Percentiles rank a stretch among this genome's conserved stretches.
These are phyloP conservation scores for Nudaria mundana DNA, from an alignment of 2,888 invertebrate genomes.

Conservation along the genomic window DNA sequence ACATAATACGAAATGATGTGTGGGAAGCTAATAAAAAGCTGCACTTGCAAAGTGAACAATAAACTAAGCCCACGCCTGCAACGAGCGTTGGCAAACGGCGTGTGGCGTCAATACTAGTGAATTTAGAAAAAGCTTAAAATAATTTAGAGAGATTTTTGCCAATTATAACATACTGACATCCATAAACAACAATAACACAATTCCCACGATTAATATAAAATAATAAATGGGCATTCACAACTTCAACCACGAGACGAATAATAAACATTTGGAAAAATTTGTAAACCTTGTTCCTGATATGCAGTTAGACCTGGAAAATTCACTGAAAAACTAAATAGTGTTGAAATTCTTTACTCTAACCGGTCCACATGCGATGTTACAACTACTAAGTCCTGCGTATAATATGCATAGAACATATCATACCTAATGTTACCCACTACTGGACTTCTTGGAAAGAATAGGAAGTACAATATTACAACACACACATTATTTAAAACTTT, in stretches of 20 bases:
- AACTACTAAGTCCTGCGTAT: background rate
- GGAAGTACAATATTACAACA: too few species aligned
- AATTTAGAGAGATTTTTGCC: slow-evolving; percentile 26
- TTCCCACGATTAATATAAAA: slow-evolving; percentile 27
- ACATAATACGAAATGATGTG: slow-evolving; percentile 28
- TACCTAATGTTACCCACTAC: too few species aligned
- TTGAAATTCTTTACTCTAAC: slow-evolving; percentile 48
- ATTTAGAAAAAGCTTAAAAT: slow-evolving; percentile 23
- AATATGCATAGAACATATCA: too few species aligned
- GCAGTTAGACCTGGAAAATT: slow-evolving; percentile 80
- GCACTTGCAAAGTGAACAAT: slow-evolving; percentile 34
- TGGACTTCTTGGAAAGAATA: too few species aligned
- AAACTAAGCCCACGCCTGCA: slow-evolving; percentile 28
- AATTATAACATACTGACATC: slow-evolving; percentile 31
- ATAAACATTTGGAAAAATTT: slow-evolving; percentile 51
- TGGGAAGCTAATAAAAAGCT: slow-evolving; percentile 48
- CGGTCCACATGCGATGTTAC: background rate
- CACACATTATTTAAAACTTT: too few species aligned
- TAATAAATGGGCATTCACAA: slow-evolving; percentile 55
- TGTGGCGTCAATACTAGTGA: slow-evolving; percentile 3
- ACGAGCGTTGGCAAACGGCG: slow-evolving; percentile 12
- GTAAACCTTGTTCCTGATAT: slow-evolving; percentile 78
- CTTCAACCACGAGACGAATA: slow-evolving; percentile 55
- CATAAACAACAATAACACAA: slow-evolving; percentile 34
- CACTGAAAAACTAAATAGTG: slow-evolving; percentile 77